Percentiles rank a stretch among this genome's conserved stretches.
These are phyloP conservation scores for Leucoma salicis DNA, from an alignment of 2,888 invertebrate species.

Conservation along the genomic window DNA sequence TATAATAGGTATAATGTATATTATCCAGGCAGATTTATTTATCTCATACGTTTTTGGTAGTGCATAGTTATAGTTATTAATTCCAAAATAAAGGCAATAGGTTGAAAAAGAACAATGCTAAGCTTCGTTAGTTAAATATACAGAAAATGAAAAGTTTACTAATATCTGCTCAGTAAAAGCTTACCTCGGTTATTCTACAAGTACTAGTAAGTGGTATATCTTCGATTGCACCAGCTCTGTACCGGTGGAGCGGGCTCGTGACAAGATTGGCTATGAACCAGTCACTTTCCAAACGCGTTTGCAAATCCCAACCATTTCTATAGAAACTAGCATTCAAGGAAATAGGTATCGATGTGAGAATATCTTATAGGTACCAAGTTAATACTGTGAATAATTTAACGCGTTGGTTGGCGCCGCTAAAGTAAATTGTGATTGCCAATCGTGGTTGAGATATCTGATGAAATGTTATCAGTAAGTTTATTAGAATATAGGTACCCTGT, in stretches of 20 bases:
- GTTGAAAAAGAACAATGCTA: too few species aligned
- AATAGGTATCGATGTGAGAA: conserved; percentile 35
- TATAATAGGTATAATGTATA: too few species aligned
- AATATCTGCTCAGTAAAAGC: background rate
- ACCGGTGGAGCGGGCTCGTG: conserved; percentile 32
- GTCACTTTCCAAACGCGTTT: conserved; percentile 73
- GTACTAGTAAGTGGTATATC: too few species aligned
- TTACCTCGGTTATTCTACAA: background rate
- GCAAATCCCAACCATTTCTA: conserved; percentile 59
- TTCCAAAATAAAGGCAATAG: too few species aligned
- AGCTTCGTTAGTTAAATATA: too few species aligned
- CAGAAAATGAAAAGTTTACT: background rate
- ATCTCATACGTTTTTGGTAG: too few species aligned
- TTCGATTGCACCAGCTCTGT: conserved; percentile 16
- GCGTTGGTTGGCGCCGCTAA: background rate
- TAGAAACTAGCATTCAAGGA: conserved; percentile 38
- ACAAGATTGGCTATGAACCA: conserved; percentile 48
- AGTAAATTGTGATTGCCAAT: background rate
- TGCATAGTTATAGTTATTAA: too few species aligned
- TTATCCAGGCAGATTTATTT: too few species aligned
- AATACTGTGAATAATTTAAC: conserved; percentile 12
- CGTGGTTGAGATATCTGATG: background rate
- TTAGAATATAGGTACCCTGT: too few species aligned
- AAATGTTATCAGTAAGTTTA: background rate
- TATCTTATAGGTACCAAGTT: conserved; percentile 14